phyloP scores from a whole-genome alignment of 2,888 invertebrate species.

The Sinopyrophorus schimmeli region DNA sequence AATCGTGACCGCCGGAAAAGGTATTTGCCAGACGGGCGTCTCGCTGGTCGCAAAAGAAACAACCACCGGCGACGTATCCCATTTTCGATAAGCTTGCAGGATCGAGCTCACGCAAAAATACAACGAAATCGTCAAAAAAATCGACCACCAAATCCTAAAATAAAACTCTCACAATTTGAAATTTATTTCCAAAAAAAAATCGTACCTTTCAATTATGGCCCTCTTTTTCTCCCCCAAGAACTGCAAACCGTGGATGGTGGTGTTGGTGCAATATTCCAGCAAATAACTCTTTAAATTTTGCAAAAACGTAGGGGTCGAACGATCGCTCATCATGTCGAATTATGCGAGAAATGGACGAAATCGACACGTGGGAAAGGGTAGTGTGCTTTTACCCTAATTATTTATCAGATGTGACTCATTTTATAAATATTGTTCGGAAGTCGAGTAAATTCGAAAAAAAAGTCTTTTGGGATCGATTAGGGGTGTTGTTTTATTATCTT shows the following conservation, averaged over 20 bases:
- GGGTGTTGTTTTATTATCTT: too few relatives aligned
- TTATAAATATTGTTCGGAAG: too few relatives aligned
- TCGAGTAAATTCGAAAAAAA: too few relatives aligned
- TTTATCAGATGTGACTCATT: too few relatives aligned
- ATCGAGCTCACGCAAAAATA: conserved; percentile 64
- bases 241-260: conserved; percentile 50
- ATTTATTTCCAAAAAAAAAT: neutral
- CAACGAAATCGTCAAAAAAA: conserved; percentile 49
- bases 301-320: conserved; percentile 46
- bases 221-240: conserved; percentile 51
- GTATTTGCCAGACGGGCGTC: conserved; percentile 66
- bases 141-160: conserved; percentile 65
- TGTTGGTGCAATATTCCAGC: conserved; percentile 45
- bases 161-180: conserved; percentile 48
- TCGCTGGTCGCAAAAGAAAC: conserved; percentile 74
- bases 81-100: conserved; percentile 69
- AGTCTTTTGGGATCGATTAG: too few relatives aligned
- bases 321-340: too few relatives aligned
- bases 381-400: too few relatives aligned
- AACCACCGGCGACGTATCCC: conserved; percentile 72
- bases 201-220: conserved; percentile 50
- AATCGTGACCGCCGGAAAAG: conserved; percentile 54
- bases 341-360: too few relatives aligned
- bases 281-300: conserved; percentile 46
- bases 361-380: too few relatives aligned